A percentile compares a stretch with the other conserved stretches of the same genome.
Conservation (phyloP, 2,113 vertebrate species). For the Percina caprodes region DNA sequence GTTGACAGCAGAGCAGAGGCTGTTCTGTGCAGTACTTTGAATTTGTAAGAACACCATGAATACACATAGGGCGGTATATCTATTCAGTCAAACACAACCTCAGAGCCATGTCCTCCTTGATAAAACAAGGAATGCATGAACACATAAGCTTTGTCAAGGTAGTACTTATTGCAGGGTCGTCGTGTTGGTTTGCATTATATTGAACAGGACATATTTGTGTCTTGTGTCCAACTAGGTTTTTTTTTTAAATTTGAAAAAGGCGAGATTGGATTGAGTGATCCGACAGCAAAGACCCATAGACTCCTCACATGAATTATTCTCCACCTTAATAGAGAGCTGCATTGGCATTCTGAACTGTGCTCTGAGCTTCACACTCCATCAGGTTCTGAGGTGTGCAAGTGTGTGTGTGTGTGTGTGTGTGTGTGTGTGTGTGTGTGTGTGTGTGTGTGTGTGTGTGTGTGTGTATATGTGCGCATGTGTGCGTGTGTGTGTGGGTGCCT, state of each 20-base stretch:
- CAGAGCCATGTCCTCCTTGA: neutral
- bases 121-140: neutral
- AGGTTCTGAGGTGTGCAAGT: constrained; percentile 37
- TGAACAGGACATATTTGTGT: neutral
- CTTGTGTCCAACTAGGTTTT: constrained; percentile 20
- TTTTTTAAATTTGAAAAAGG: constrained; percentile 29
- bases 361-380: constrained; percentile 60
- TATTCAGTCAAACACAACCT: constrained; percentile 15
- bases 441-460: constrained; percentile 6
- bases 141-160: neutral
- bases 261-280: constrained; percentile 35
- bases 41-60: neutral
- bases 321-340: constrained; percentile 46
- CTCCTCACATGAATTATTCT: constrained; percentile 73
- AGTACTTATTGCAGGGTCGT: neutral
- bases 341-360: constrained; percentile 69
- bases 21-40: neutral
- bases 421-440: constrained; percentile 2
- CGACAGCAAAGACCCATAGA: constrained; percentile 50
- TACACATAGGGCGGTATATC: neutral
- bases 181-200: constrained; percentile 7
- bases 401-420: constrained; percentile 16
- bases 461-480: neutral
- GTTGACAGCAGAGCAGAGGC: constrained; percentile 13
- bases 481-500: neutral